Conservation (phyloP, 2,888 invertebrate species). For the Calliscelio sp. region DNA sequence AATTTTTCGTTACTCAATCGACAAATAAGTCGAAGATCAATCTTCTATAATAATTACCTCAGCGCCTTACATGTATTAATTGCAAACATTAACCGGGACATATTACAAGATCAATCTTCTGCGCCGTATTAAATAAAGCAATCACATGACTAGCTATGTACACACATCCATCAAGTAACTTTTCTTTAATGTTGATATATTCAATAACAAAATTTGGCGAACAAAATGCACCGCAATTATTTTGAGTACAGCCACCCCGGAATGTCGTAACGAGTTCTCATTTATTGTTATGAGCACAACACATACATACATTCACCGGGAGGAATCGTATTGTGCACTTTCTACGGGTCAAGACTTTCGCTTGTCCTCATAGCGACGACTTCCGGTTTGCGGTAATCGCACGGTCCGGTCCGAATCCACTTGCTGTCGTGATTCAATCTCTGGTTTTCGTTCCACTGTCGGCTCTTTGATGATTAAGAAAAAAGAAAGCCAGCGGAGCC, state of each 20-base stretch:
- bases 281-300: conserved; percentile 46
- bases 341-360: conserved; percentile 77
- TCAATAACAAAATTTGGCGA: conserved; percentile 18
- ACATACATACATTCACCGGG: too few species aligned
- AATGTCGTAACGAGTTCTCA: conserved; percentile 59
- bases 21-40: conserved; percentile 8
- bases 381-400: conserved; percentile 64
- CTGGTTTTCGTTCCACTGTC: conserved; percentile 75
- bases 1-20: conserved; percentile 17
- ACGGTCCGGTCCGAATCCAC: conserved; percentile 67
- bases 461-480: conserved; percentile 80
- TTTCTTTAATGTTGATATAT: background rate
- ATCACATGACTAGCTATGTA: background rate
- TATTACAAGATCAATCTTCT: conserved; percentile 2
- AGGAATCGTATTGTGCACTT: conserved; percentile 49
- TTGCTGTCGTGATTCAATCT: conserved; percentile 81
- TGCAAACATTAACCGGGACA: background rate
- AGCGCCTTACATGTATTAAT: conserved; percentile 1
- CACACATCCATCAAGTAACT: background rate
- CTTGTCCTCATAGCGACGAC: conserved; percentile 69
- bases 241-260: conserved; percentile 20
- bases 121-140: conserved; percentile 1
- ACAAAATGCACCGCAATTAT: conserved; percentile 38
- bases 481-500: conserved; percentile 80
- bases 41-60: conserved; percentile 12